Conservation (phyloP, 2,888 invertebrate genomes). For the Clistopyga incitator region DNA sequence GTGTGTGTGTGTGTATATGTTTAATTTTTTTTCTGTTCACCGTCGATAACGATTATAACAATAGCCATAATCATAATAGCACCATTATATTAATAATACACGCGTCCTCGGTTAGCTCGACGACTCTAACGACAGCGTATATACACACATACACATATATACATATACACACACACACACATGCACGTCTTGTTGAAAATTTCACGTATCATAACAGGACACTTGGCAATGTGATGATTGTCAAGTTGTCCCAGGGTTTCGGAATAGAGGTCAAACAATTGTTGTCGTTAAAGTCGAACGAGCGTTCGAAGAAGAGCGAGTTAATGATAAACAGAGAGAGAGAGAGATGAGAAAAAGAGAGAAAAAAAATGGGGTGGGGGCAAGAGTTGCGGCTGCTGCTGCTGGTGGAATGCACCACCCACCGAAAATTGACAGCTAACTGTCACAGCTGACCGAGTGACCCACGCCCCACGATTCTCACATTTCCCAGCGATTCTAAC, state of each 20-base stretch:
- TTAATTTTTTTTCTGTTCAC: not conserved
- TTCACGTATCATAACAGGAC: not conserved
- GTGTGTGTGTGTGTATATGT: too few species aligned
- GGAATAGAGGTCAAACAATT: constrained; percentile 57
- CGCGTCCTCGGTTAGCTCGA: not conserved
- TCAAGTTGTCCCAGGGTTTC: constrained; percentile 40
- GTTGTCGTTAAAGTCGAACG: constrained; percentile 23
- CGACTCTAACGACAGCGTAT: constrained; percentile 10
- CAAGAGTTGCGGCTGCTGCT: too few species aligned
- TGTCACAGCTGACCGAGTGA: constrained; percentile 66
- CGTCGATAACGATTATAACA: constrained; percentile 28
- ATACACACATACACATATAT: too few species aligned
- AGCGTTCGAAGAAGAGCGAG: constrained; percentile 8
- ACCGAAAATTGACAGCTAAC: constrained; percentile 37
- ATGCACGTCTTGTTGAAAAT: not conserved
- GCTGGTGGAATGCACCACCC: not conserved
- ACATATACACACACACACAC: too few species aligned
- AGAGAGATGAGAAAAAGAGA: not conserved
- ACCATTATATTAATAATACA: constrained; percentile 9
- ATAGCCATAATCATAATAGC: constrained; percentile 13
- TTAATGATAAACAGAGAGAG: constrained; percentile 20
- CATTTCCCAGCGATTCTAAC: constrained; percentile 1
- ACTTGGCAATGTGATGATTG: constrained; percentile 28
- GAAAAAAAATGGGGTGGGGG: too few species aligned
- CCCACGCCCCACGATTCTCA: constrained; percentile 43